A percentile compares a stretch with the other conserved stretches of the same genome.
Evolutionary conservation across 30 jellyfish, hydroid and myxozoan genomes (phyloP).

Genomic region (Chrysaora quinquecirrha): DNA sequence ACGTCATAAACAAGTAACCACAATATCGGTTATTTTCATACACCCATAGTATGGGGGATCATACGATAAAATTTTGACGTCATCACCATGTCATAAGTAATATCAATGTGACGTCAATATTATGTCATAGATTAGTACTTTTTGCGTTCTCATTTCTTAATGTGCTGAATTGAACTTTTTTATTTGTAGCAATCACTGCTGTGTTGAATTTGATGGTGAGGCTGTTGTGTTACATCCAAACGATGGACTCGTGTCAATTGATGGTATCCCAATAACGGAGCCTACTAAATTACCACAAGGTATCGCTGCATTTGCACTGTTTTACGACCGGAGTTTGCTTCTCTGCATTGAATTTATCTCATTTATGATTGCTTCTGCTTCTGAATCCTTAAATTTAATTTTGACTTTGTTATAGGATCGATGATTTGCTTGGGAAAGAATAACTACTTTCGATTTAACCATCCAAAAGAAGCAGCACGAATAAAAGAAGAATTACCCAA

Average conservation of each 20-base stretch:
- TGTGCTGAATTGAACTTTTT: no score
- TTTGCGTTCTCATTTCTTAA: no score
- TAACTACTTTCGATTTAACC: slow-evolving; percentile 93
- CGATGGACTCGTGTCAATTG: slow-evolving; percentile 89
- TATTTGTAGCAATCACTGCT: slow-evolving; percentile 86
- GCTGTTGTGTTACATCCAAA: slow-evolving; percentile 97
- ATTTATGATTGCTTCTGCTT: not conserved
- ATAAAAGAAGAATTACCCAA: slow-evolving; percentile 71
- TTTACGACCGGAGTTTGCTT: no score
- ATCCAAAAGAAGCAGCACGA: slow-evolving; percentile 96
- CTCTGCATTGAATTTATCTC: no score
- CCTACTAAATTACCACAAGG: slow-evolving; percentile 97
- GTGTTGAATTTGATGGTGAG: slow-evolving; percentile 92
- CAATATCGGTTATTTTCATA: no score
- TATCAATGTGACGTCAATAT: no score
- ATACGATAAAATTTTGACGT: no score
- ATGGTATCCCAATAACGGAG: slow-evolving; percentile 94
- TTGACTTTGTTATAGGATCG: slow-evolving; percentile 65
- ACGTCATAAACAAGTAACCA: no score
- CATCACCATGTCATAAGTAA: no score
- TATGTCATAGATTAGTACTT: no score
- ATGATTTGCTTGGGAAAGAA: slow-evolving; percentile 93
- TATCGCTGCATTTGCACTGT: not conserved
- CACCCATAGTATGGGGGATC: no score
- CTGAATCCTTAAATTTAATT: not conserved